Conservation (phyloP, 2,888 invertebrate species). For the Andrena haemorrhoa region DNA sequence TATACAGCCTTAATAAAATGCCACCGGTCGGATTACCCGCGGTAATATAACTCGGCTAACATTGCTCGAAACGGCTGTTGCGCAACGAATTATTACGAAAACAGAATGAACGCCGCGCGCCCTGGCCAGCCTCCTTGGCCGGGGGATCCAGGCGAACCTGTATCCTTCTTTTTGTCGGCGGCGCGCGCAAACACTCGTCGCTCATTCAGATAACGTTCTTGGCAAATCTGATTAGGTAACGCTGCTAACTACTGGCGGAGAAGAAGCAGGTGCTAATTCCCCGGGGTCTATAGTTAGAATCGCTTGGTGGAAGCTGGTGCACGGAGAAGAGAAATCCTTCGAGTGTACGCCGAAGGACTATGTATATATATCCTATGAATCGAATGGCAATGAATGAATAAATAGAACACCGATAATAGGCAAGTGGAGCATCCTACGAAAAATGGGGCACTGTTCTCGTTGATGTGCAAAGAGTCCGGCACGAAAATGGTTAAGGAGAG, state of each 20-base stretch:
- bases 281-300: too few species aligned
- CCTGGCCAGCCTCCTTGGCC: not conserved
- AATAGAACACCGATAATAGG: not conserved
- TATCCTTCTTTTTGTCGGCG: not conserved
- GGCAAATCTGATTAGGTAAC: slow-evolving; percentile 4
- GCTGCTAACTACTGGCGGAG: too few species aligned
- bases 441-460: too few species aligned
- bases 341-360: not conserved
- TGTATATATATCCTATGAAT: not conserved
- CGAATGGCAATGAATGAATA: not conserved
- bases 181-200: too few species aligned
- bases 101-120: slow-evolving; percentile 23
- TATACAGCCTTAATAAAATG: slow-evolving; percentile 59
- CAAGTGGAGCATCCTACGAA: not conserved
- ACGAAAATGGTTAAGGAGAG: not conserved
- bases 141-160: slow-evolving; percentile 19
- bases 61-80: slow-evolving; percentile 52
- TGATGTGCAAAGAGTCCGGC: not conserved
- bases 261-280: too few species aligned
- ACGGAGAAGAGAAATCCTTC: not conserved
- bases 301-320: too few species aligned
- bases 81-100: slow-evolving; percentile 47
- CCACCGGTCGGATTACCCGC: slow-evolving; percentile 60
- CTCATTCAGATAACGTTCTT: not conserved
- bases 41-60: slow-evolving; percentile 48